A percentile compares a stretch with the other conserved stretches of the same genome.
Conservation (phyloP, 2,113 vertebrate species). For the Xiphophorus maculatus region DNA sequence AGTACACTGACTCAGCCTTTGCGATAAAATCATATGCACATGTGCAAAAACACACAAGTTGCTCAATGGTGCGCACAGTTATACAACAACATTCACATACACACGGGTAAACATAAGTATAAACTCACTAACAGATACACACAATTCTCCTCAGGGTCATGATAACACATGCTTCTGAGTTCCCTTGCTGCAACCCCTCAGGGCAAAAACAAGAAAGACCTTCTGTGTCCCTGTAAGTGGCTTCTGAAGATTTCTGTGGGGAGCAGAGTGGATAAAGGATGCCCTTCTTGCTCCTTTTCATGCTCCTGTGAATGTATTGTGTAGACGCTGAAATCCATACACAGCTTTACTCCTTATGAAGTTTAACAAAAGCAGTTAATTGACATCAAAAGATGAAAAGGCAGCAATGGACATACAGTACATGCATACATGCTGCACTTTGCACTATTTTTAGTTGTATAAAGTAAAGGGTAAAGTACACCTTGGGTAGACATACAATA, state of each 20-base stretch:
- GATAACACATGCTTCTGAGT: constrained; percentile 47
- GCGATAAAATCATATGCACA: constrained; percentile 8
- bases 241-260: constrained; percentile 51
- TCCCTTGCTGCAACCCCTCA: constrained; percentile 34
- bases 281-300: constrained; percentile 26
- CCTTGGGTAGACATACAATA: constrained; percentile 5
- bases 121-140: constrained; percentile 20
- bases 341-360: constrained; percentile 4
- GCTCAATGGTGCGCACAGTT: constrained; percentile 15
- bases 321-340: constrained; percentile 14
- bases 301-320: constrained; percentile 22
- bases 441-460: constrained; percentile 47
- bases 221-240: constrained; percentile 43
- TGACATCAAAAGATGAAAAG: not conserved
- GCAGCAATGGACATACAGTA: not conserved
- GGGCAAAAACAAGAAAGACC: constrained; percentile 52
- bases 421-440: not conserved
- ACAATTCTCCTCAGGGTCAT: constrained; percentile 30
- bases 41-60: constrained; percentile 14
- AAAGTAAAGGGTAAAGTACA: constrained; percentile 1
- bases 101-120: constrained; percentile 16
- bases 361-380: not conserved
- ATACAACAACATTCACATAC: constrained; percentile 14
- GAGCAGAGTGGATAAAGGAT: constrained; percentile 47
- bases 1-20: constrained; percentile 42